phyloP scores from a whole-genome alignment of 2,888 invertebrate species.

The Colletes collaris region DNA sequence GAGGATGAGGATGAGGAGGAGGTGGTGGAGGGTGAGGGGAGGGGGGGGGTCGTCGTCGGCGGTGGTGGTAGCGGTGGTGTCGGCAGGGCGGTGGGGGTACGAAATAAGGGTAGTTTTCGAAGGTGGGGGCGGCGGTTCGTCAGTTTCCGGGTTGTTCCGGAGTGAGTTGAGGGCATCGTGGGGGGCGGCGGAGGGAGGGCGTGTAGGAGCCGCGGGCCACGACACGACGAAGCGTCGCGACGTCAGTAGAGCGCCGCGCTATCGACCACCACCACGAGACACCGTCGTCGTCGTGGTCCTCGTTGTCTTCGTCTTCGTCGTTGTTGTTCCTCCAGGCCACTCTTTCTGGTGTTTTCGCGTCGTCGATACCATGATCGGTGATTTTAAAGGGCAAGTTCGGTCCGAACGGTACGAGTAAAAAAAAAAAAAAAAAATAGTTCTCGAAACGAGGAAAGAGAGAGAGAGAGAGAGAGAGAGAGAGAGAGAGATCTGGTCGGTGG shows the following conservation, averaged over 20 bases:
- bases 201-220: constrained; percentile 82
- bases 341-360: constrained; percentile 37
- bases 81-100: constrained; percentile 62
- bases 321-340: constrained; percentile 40
- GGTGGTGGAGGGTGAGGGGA: constrained; percentile 31
- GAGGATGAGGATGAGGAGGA: constrained; percentile 16
- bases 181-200: constrained; percentile 65
- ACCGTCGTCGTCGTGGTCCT: constrained; percentile 68
- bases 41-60: constrained; percentile 42
- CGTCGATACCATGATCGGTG: constrained; percentile 6
- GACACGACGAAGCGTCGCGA: constrained; percentile 84
- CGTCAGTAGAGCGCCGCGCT: constrained; percentile 82
- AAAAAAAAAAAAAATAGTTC: too few species aligned
- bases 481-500: neutral
- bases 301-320: constrained; percentile 44
- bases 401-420: too few species aligned
- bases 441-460: neutral
- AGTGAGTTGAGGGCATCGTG: constrained; percentile 74
- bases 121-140: constrained; percentile 74
- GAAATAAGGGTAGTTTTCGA: constrained; percentile 79
- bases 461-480: neutral
- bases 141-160: constrained; percentile 82
- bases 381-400: neutral
- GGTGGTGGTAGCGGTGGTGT: constrained; percentile 42
- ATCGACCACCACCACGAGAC: constrained; percentile 81